Base-by-base conservation (phyloP, 2,888 invertebrate species). In the Adelphocoris suturalis region DNA sequence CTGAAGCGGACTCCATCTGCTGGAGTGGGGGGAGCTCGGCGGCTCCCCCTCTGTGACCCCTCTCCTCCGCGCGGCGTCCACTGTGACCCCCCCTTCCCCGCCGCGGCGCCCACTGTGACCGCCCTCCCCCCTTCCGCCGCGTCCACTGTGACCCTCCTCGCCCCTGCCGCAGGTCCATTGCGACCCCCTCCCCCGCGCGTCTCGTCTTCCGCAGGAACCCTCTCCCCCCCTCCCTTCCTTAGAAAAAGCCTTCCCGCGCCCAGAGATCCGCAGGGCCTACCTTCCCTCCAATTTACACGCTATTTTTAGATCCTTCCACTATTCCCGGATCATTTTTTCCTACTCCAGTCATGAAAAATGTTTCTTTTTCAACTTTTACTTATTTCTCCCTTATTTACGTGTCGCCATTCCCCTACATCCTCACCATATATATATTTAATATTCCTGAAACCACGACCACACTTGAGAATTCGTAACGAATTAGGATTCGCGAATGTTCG, bases 281-380 rank as follows among this genome's bases (percentile, higher is more conserved):
- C 81, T 91, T 91, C 91, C 91, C 89, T 90, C 91, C 90, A 90
- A 90, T 89, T 90, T 91, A 84, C 90, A 85, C 52, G 89, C 88
- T 91, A 91, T 91, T 91, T 91, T 90, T 91, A 90, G 90, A 87
- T 23, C 4, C 76, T 47, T 37, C 76, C 28, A 76, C 27, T 12
- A 76, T 76, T 37, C 27, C 23, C 23, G 14, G 16, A 76, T 27
- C 19, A 76, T 27, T 76, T 37, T 76, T 23, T 27, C 27, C 27
- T 28, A 9, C 19, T 75, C 12, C 23, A 27, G 37, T 37, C 2
- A 9, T 19, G 57, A 57, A 57, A 57, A 57, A 57, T 16, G 57
- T 57, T 9, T n/a, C n/a, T 57, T 57, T n/a, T 57, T 57, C 37
- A 37, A 37, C 3, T 37, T 37, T 37, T 37, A 37, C 37, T 37